phyloP scores from a whole-genome alignment of 1,140 invertebrate genomes.

The Coptotermes formosanus region DNA sequence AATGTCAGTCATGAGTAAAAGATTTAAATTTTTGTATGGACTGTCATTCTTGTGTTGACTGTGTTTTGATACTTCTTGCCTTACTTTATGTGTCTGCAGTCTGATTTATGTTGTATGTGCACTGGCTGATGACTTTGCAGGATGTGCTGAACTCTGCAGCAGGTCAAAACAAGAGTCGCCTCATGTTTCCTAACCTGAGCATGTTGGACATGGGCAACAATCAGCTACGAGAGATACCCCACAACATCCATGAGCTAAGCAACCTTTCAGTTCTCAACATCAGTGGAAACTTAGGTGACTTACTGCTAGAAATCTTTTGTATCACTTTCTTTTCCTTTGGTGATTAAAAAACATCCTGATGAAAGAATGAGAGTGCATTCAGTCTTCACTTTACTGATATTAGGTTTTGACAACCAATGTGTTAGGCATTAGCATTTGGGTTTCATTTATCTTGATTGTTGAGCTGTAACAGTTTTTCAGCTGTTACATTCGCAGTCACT shows the following conservation, averaged over 20 bases:
- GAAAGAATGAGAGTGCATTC: background rate
- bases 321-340: background rate
- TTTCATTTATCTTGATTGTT: too few relatives aligned
- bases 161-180: conserved; percentile 53
- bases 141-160: conserved; percentile 24
- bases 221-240: conserved; percentile 73
- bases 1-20: too few relatives aligned
- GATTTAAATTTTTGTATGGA: too few relatives aligned
- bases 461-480: too few relatives aligned
- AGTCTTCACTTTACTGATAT: background rate
- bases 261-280: conserved; percentile 94
- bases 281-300: conserved; percentile 75
- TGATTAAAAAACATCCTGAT: background rate
- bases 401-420: background rate
- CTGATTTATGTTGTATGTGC: too few relatives aligned
- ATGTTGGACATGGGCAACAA: conserved; percentile 95
- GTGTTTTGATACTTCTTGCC: too few relatives aligned
- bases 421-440: too few relatives aligned
- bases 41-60: too few relatives aligned
- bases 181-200: conserved; percentile 91
- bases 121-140: background rate
- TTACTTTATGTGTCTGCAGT: too few relatives aligned
- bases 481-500: too few relatives aligned
- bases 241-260: conserved; percentile 78
- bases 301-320: background rate